Conservation (phyloP, 2,888 invertebrate genomes). For the Minunthozetes semirufus region DNA sequence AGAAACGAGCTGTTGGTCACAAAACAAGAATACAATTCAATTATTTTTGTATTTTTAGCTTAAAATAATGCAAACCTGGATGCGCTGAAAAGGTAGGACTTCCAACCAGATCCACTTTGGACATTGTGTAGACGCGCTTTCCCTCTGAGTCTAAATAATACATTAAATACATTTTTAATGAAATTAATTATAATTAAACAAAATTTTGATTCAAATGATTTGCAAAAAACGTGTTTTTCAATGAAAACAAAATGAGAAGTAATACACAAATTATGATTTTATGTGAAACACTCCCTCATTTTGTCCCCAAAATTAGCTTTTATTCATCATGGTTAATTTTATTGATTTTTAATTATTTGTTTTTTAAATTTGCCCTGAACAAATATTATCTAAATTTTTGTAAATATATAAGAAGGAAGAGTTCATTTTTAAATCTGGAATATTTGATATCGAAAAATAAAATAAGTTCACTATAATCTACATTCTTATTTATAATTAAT, state of each 20-base stretch:
- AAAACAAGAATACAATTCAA: background rate
- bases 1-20: slow-evolving; percentile 66
- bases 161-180: slow-evolving; percentile 62
- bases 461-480: too few species aligned
- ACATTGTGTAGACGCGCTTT: slow-evolving; percentile 74
- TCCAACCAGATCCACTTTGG: slow-evolving; percentile 68
- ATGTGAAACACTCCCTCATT: too few species aligned
- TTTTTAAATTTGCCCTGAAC: too few species aligned
- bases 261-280: background rate
- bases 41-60: background rate
- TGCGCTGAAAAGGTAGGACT: slow-evolving; percentile 80
- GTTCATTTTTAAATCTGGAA: too few species aligned
- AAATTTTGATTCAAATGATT: too few species aligned
- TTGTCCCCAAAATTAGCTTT: too few species aligned
- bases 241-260: background rate
- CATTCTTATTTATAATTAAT: too few species aligned
- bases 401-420: too few species aligned
- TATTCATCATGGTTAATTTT: too few species aligned
- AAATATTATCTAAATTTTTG: too few species aligned
- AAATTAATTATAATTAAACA: background rate
- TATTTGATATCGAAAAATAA: too few species aligned
- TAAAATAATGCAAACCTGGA: slow-evolving; percentile 57
- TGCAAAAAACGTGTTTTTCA: slow-evolving; percentile 3
- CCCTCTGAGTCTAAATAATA: slow-evolving; percentile 62
- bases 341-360: too few species aligned